Base-by-base conservation (phyloP, 1,140 invertebrate genomes). In the Galleria mellonella region DNA sequence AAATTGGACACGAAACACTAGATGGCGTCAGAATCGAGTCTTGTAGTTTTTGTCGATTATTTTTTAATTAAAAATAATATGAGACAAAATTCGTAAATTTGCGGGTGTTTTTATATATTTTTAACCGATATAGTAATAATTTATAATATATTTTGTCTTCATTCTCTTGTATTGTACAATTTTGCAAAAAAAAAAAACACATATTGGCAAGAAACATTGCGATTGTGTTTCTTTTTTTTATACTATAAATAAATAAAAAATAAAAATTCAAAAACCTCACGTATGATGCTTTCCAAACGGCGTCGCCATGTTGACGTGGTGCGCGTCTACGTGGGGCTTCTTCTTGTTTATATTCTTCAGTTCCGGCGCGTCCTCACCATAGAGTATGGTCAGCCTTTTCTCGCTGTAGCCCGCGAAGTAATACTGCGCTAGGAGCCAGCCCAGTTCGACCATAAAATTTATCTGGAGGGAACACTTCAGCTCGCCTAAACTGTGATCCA, bases 201-300 rank as follows among this genome's bases (percentile, higher is more conserved):
- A n/a, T n/a, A n/a, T n/a, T n/a, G n/a, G n/a, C n/a, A n/a, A n/a
- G n/a, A n/a, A n/a, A n/a, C n/a, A n/a, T n/a, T n/a, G n/a, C n/a
- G n/a, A n/a, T n/a, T n/a, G n/a, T n/a, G n/a, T n/a, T n/a, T n/a
- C n/a, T n/a, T n/a, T n/a, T n/a, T n/a, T n/a, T n/a, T n/a, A n/a
- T n/a, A n/a, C n/a, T n/a, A n/a, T 31, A 52, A 41, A 35, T 32
- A 32, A 32, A 9, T 8, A 2, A n/a, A 32, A 32, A 32, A 32
- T 27, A 41, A 41, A 47, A 29, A 42, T 12, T 36, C 13, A 12
- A 39, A 17, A 40, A 9, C 60, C 73, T 68, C 84, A 94, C 89
- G 95, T 95, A 72, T 98, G 97, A 88, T 98, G 97, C 51, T 92
- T 94, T 15, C 96, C 95, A 87, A 93, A 98, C 0, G 91, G 89